These are phyloP conservation scores for Amyelois transitella DNA, from an alignment of 1,140 invertebrate genomes.

Conservation along the genomic window DNA sequence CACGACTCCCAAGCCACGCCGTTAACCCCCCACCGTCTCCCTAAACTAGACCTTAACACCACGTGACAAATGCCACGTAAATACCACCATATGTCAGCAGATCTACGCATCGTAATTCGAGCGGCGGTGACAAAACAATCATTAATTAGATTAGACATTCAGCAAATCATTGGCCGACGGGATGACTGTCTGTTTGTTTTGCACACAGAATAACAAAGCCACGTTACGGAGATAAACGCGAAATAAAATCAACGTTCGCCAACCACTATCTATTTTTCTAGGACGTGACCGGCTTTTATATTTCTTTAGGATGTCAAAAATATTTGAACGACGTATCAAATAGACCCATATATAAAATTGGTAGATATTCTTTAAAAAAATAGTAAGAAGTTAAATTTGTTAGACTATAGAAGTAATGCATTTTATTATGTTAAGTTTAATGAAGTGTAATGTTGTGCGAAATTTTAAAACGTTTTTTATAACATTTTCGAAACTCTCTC, in stretches of 20 bases:
- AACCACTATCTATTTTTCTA: neutral
- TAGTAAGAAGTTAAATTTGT: too few species aligned
- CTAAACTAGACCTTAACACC: slow-evolving; percentile 16
- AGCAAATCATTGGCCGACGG: slow-evolving; percentile 36
- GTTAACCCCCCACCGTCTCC: slow-evolving; percentile 7
- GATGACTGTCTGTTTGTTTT: slow-evolving; percentile 32
- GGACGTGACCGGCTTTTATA: neutral
- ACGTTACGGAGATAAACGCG: neutral
- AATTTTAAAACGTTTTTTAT: too few species aligned
- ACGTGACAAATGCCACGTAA: slow-evolving; percentile 13
- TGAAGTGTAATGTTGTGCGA: too few species aligned
- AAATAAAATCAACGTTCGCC: neutral
- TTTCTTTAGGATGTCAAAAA: neutral
- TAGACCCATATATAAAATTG: neutral
- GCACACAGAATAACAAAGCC: slow-evolving; percentile 5
- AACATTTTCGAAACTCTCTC: too few species aligned
- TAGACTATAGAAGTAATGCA: too few species aligned
- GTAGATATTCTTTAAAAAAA: too few species aligned
- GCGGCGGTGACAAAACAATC: slow-evolving; percentile 39
- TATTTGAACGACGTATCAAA: neutral
- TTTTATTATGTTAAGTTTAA: too few species aligned
- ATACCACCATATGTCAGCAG: slow-evolving; percentile 1
- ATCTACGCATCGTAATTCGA: slow-evolving; percentile 30
- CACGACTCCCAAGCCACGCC: slow-evolving; percentile 26
- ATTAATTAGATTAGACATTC: slow-evolving; percentile 42